Evolutionary conservation across 2,888 invertebrate species (phyloP), one percentile per base, ranked within the genome.

Genomic region (Coelinius sp.): DNA sequence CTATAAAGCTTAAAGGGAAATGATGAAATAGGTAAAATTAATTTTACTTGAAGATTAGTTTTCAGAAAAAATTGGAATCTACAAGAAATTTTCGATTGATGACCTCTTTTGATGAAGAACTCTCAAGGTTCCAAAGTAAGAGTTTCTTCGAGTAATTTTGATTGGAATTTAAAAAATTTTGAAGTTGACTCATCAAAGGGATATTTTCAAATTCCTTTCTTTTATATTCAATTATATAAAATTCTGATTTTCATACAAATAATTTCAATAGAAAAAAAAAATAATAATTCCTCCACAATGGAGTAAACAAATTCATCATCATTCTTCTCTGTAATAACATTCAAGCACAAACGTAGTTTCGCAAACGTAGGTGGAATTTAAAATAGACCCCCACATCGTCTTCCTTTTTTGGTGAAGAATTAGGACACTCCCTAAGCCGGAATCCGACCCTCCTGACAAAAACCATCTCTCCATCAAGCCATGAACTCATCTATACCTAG

Each of bases 361-460:
- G 25, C 35, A 53, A 56, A 44, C 35, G 62, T 62, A 14, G 38
- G 41, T 10, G 14, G 12, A 68, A 56, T 56, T 56, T 56, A 27
- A 20, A 27, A 56, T 41, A 8, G 8, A 20, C 20, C 17, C 62
- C 17, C 62, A 62, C 62, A 38, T 31, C n/a, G 14, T 41, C 25
- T 2, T 27, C 52, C 35, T 14, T 22, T 17, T 35, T 41, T 63
- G 38, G 24, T 25, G 1, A 20, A 44, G 20, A 12, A 35, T 31
- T 35, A 63, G 24, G n/a, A n/a, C 44, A 41, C 35, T 63, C 24
- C 22, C n/a, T 63, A 31, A 35, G 22, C 24, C 12, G 12, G 17
- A 62, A 35, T 35, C 14, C 14, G 63, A 63, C 41, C 38, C 44
- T 63, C 24, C 20, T n/a, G 7, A 24, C 63, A 14, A 52, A 27